phyloP scores from a whole-genome alignment of 2,113 vertebrate genomes.

The Tragelaphus scriptus region DNA sequence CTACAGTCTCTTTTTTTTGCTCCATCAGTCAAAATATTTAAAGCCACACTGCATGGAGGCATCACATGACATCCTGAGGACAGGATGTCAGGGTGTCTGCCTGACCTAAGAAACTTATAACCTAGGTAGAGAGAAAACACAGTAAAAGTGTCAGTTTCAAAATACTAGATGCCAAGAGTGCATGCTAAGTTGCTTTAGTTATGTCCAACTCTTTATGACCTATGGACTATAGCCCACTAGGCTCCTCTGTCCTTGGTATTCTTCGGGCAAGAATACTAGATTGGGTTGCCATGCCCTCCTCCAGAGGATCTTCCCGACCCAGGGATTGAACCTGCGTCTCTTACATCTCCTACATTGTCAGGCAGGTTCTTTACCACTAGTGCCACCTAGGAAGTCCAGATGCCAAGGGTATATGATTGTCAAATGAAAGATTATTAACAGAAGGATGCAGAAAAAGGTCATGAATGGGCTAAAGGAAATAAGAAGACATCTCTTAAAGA shows the following conservation, averaged over 20 bases:
- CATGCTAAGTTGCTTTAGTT: not conserved
- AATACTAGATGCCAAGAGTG: not conserved
- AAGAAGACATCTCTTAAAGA: not conserved
- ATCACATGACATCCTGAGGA: not conserved
- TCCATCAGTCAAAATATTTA: not conserved
- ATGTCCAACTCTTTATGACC: no score
- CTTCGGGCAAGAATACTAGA: not conserved
- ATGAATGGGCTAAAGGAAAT: not conserved
- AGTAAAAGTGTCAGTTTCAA: not conserved
- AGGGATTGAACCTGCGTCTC: accelerated
- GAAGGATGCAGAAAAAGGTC: not conserved
- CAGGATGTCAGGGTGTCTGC: no score
- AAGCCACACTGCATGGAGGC: not conserved
- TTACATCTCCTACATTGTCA: not conserved
- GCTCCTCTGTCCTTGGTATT: not conserved
- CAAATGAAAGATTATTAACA: not conserved
- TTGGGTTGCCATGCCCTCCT: not conserved
- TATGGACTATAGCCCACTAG: not conserved
- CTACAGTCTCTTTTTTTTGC: not conserved
- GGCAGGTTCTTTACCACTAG: not conserved
- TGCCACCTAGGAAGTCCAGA: not conserved
- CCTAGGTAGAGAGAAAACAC: not conserved
- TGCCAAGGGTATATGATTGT: not conserved
- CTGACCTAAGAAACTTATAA: not conserved
- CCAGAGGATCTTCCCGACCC: not conserved